Percentiles rank a stretch among this genome's conserved stretches.
Evolutionary conservation across 2,113 vertebrate genomes (phyloP).

Genomic region (Bubo blakistoni): DNA sequence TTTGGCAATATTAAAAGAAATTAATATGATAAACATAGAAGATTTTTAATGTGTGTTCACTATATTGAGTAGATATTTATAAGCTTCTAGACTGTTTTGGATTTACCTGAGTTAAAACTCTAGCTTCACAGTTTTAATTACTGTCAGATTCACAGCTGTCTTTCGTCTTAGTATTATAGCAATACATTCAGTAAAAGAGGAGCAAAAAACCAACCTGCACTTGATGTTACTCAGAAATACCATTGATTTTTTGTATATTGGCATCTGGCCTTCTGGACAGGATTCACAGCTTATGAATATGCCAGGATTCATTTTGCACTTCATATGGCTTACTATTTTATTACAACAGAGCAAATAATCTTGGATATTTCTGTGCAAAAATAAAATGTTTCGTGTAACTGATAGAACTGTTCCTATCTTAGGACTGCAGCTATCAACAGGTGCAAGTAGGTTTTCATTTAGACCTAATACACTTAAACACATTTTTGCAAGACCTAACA

Average conservation of each 20-base stretch:
- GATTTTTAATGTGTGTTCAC: neutral
- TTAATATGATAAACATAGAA: neutral
- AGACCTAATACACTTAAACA: neutral
- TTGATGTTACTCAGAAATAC: neutral
- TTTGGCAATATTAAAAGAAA: neutral
- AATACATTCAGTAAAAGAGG: neutral
- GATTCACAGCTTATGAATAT: constrained; percentile 15
- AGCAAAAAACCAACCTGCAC: neutral
- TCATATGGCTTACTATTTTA: neutral
- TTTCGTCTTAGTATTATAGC: neutral
- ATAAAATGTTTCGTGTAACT: neutral
- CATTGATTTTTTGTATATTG: neutral
- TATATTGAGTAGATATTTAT: neutral
- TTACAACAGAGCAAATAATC: neutral
- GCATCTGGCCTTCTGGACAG: constrained; percentile 4
- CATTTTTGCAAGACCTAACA: neutral
- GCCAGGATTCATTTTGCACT: constrained; percentile 1
- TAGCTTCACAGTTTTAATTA: neutral
- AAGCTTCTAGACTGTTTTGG: neutral
- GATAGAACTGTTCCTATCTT: neutral
- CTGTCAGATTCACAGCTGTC: neutral
- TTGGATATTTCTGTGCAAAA: neutral
- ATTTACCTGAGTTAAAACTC: neutral
- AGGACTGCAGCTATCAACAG: neutral
- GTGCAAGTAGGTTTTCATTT: neutral